phyloP scores from a whole-genome alignment of 2,888 invertebrate genomes.

The Lithosia quadra region DNA sequence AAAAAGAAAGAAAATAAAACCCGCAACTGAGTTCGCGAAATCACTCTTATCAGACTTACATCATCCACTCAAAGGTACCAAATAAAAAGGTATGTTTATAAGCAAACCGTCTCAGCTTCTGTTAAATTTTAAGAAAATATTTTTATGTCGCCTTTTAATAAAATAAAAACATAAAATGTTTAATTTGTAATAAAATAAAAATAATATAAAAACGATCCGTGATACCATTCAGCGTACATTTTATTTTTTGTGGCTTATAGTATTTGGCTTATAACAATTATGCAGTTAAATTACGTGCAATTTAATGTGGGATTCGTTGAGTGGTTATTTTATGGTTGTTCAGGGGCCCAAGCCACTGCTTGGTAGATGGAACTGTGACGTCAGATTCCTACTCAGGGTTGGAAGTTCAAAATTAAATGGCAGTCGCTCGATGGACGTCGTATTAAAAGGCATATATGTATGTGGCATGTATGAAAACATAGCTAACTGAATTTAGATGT shows the following conservation, averaged over 20 bases:
- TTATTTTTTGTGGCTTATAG: slow-evolving; percentile 34
- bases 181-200: slow-evolving; percentile 51
- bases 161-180: slow-evolving; percentile 54
- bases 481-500: background rate
- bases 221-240: slow-evolving; percentile 26
- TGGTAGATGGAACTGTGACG: background rate
- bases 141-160: slow-evolving; percentile 43
- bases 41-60: slow-evolving; percentile 68
- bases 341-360: no score
- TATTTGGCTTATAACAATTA: slow-evolving; percentile 47
- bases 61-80: slow-evolving; percentile 55
- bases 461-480: no score
- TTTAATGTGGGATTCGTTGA: slow-evolving; percentile 17
- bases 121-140: slow-evolving; percentile 51
- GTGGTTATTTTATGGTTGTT: slow-evolving; percentile 22
- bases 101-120: slow-evolving; percentile 49
- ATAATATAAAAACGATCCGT: slow-evolving; percentile 37
- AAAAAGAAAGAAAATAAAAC: slow-evolving; percentile 53
- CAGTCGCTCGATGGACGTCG: background rate
- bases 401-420: background rate
- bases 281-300: slow-evolving; percentile 31
- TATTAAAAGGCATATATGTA: no score
- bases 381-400: background rate
- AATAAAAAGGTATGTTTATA: slow-evolving; percentile 66
- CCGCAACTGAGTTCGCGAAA: slow-evolving; percentile 61